These are phyloP conservation scores for Nasonovia ribisnigri DNA, from an alignment of 2,888 invertebrate species.

Conservation along the genomic window DNA sequence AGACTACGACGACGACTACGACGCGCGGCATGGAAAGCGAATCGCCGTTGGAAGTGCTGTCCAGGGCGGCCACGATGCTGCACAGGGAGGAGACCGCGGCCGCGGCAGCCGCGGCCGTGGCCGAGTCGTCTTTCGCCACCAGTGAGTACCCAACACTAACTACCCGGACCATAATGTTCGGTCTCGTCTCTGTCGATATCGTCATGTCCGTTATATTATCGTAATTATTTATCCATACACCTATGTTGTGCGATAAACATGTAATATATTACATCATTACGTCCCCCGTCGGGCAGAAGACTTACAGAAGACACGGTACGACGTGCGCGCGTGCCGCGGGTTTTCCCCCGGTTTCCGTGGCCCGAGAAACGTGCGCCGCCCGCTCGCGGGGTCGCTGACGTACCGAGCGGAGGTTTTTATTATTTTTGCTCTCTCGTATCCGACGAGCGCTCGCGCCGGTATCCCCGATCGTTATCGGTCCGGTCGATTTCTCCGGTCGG, in stretches of 20 bases:
- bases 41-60: constrained; percentile 87
- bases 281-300: not conserved
- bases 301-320: too few relatives aligned
- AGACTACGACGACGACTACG: not conserved
- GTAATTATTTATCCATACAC: too few relatives aligned
- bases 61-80: constrained; percentile 90
- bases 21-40: constrained; percentile 75
- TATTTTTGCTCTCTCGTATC: not conserved
- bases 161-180: not conserved
- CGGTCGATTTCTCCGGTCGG: constrained; percentile 61
- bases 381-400: not conserved
- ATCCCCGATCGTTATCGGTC: constrained; percentile 69
- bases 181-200: too few relatives aligned
- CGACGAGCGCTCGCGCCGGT: constrained; percentile 66
- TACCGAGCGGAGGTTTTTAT: constrained; percentile 7
- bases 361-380: not conserved
- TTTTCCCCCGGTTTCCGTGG: not conserved
- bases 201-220: too few relatives aligned
- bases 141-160: constrained; percentile 32
- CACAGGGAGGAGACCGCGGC: constrained; percentile 71
- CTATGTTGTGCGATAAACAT: too few relatives aligned
- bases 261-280: too few relatives aligned
- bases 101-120: not conserved
- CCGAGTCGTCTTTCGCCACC: constrained; percentile 45
- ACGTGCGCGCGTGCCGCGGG: not conserved